phyloP scores from a whole-genome alignment of 2,113 vertebrate genomes.

The Neopipo cinnamomea region DNA sequence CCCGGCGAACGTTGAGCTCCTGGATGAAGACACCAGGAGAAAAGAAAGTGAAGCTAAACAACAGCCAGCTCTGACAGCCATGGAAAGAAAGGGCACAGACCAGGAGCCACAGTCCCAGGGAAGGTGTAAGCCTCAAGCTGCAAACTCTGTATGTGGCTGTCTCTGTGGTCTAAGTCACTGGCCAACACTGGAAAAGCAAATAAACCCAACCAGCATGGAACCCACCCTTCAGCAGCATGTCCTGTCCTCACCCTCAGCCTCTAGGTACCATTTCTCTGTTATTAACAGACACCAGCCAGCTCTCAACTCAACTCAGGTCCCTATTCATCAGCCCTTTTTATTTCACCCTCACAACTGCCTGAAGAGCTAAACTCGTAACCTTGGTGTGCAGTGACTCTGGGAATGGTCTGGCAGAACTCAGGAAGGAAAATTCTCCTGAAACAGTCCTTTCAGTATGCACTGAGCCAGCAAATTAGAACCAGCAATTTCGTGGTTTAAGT shows the following conservation, averaged over 20 bases:
- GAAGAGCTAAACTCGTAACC: not conserved
- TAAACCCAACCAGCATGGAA: not conserved
- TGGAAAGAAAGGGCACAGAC: not conserved
- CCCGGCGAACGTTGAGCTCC: constrained; percentile 92
- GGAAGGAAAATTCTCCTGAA: not conserved
- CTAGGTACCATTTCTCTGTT: too few species aligned
- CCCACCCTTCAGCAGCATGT: not conserved
- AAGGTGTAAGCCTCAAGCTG: fast-evolving
- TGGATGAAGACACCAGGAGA: constrained; percentile 3
- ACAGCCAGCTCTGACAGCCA: not conserved
- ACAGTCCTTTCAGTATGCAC: not conserved
- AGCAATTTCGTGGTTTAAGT: not conserved
- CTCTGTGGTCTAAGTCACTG: fast-evolving
- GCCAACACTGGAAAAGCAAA: not conserved
- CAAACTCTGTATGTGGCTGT: fast-evolving
- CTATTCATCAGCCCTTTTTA: not conserved
- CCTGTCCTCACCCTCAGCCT: not conserved
- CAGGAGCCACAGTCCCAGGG: not conserved
- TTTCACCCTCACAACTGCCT: not conserved
- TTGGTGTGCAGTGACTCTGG: not conserved
- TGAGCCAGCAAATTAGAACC: not conserved
- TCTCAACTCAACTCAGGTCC: not conserved
- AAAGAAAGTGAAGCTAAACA: not conserved
- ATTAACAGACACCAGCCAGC: not conserved
- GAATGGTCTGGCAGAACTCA: not conserved